Evolutionary conservation across 2,888 invertebrate species (phyloP).

Genomic region (Coronaproctus castanopsis): DNA sequence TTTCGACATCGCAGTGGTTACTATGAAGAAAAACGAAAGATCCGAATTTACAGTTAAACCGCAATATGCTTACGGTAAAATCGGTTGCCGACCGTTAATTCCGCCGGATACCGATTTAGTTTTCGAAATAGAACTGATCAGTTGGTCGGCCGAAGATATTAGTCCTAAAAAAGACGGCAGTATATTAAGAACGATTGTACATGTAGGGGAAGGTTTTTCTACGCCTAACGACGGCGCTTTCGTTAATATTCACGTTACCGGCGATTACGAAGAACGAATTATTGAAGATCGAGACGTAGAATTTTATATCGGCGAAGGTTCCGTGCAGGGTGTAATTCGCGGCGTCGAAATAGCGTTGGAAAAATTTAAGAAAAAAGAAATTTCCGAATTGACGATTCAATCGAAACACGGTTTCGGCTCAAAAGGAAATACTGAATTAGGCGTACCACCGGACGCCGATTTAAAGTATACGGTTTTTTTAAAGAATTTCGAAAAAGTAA

Average conservation of each 20-base stretch:
- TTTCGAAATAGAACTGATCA: constrained; percentile 74
- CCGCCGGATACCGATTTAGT: constrained; percentile 69
- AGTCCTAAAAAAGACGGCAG: constrained; percentile 65
- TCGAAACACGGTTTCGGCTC: constrained; percentile 62
- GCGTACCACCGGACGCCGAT: constrained; percentile 56
- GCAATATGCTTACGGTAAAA: constrained; percentile 73
- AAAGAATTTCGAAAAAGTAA: constrained; percentile 60
- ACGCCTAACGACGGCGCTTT: constrained; percentile 62
- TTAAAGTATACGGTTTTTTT: constrained; percentile 66
- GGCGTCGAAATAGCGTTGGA: constrained; percentile 66
- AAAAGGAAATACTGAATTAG: constrained; percentile 42
- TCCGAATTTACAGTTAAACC: constrained; percentile 64
- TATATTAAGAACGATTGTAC: constrained; percentile 50
- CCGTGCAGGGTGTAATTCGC: constrained; percentile 47
- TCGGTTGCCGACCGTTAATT: constrained; percentile 69
- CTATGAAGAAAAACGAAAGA: constrained; percentile 80
- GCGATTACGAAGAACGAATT: constrained; percentile 38
- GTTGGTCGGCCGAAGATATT: constrained; percentile 75
- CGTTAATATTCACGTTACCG: constrained; percentile 57
- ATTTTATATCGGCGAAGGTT: constrained; percentile 65
- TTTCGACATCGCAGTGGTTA: constrained; percentile 84
- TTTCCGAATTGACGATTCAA: constrained; percentile 47
- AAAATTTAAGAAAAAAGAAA: constrained; percentile 62
- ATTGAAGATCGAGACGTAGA: constrained; percentile 68
- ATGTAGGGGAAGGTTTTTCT: constrained; percentile 45